These are phyloP conservation scores for Dendroctonus valens DNA, from an alignment of 1,140 invertebrate species.

Conservation along the genomic window DNA sequence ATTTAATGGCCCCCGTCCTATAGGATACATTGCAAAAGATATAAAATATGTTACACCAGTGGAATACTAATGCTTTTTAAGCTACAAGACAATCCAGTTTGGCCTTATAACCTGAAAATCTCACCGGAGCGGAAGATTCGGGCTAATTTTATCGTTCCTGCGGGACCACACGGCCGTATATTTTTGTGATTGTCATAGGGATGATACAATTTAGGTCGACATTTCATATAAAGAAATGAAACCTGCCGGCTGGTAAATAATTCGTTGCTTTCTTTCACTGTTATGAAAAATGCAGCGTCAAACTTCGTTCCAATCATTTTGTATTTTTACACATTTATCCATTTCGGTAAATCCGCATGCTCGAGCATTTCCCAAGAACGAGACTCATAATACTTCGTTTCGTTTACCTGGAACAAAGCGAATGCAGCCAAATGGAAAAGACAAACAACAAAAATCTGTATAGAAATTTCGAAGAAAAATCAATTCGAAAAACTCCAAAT, in stretches of 20 bases:
- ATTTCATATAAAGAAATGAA: constrained; percentile 15
- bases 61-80: constrained; percentile 28
- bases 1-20: constrained; percentile 10
- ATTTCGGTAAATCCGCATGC: too few species aligned
- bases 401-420: not conserved
- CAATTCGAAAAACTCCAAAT: constrained; percentile 29
- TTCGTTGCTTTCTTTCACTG: not conserved
- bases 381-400: not conserved
- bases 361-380: not conserved
- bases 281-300: not conserved
- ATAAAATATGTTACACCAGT: constrained; percentile 22
- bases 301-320: not conserved
- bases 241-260: constrained; percentile 1
- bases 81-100: constrained; percentile 27
- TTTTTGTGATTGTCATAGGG: constrained; percentile 24
- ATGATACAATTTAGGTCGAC: constrained; percentile 16
- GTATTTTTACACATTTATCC: too few species aligned
- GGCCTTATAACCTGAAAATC: constrained; percentile 31
- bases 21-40: constrained; percentile 27
- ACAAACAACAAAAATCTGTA: constrained; percentile 2
- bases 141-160: constrained; percentile 27
- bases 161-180: constrained; percentile 15
- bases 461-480: constrained; percentile 24
- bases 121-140: constrained; percentile 25
- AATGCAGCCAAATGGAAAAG: not conserved